Conservation (phyloP, 1,140 invertebrate genomes). For the Aphelenchoides besseyi region DNA sequence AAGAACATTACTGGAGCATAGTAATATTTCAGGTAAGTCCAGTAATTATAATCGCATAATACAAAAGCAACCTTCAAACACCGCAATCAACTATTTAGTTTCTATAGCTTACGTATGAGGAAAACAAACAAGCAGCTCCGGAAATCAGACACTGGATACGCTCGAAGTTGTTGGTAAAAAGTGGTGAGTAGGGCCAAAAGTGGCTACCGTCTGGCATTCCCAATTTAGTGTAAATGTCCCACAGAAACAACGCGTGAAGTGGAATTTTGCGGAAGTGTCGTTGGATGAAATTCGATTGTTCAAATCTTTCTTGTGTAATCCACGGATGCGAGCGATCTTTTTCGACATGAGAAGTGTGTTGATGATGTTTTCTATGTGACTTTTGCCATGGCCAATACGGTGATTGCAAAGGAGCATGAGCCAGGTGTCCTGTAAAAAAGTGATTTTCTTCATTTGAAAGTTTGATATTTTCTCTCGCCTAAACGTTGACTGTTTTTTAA, state of each 20-base stretch:
- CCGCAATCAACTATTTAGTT: slow-evolving; percentile 16
- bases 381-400: slow-evolving; percentile 60
- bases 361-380: slow-evolving; percentile 58
- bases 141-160: slow-evolving; percentile 55
- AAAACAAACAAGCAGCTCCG: slow-evolving; percentile 39
- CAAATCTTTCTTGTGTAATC: slow-evolving; percentile 50
- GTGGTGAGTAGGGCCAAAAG: slow-evolving; percentile 52
- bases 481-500: no score
- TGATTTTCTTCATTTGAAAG: no score
- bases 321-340: slow-evolving; percentile 60
- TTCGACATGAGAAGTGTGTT: slow-evolving; percentile 53
- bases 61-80: slow-evolving; percentile 54
- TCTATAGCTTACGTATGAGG: slow-evolving; percentile 41
- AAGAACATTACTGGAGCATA: slow-evolving; percentile 63
- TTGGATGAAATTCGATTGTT: slow-evolving; percentile 27
- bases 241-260: slow-evolving; percentile 26
- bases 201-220: slow-evolving; percentile 58
- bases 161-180: slow-evolving; percentile 55
- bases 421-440: no score
- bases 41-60: slow-evolving; percentile 52
- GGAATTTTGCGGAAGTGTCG: slow-evolving; percentile 55
- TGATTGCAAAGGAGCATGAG: slow-evolving; percentile 46
- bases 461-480: no score
- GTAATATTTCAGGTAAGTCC: slow-evolving; percentile 62
- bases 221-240: slow-evolving; percentile 50